Conservation (phyloP, 2,797 vertebrate genomes). For the Aldrovandia affinis region DNA sequence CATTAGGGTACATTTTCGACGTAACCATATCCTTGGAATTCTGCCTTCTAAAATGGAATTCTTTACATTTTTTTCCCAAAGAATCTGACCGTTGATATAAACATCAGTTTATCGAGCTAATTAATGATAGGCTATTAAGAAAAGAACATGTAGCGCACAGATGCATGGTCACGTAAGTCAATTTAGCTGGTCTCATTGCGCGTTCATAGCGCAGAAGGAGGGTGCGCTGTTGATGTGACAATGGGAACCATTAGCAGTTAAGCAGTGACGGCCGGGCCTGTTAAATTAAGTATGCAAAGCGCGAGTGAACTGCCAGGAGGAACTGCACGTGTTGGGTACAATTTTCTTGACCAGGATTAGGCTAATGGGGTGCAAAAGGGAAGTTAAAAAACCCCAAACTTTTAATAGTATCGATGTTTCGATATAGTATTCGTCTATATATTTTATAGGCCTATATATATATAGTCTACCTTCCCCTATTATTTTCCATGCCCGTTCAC, state of each 20-base stretch:
- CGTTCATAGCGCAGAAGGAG: no score
- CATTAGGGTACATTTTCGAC: no score
- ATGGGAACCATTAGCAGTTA: background rate
- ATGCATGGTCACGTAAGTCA: background rate
- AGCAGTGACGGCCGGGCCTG: background rate
- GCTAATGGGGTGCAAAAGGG: no score
- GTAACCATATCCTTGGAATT: background rate
- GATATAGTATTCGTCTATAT: no score
- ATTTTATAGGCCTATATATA: no score
- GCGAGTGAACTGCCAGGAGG: background rate
- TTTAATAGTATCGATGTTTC: background rate
- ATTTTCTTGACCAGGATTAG: background rate
- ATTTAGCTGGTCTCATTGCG: background rate
- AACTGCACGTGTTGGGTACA: background rate
- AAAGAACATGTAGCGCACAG: background rate
- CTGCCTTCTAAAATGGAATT: background rate
- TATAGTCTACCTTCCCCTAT: background rate
- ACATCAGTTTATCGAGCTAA: background rate
- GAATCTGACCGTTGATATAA: background rate
- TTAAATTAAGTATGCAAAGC: background rate
- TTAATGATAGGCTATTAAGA: background rate
- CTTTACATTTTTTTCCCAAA: background rate
- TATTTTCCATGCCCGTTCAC: constrained; percentile 54
- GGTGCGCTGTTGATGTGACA: no score
- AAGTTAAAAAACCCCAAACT: no score